These are phyloP conservation scores for Tokudaia muenninki DNA, from an alignment of 2,797 vertebrate genomes.

Conservation along the genomic window DNA sequence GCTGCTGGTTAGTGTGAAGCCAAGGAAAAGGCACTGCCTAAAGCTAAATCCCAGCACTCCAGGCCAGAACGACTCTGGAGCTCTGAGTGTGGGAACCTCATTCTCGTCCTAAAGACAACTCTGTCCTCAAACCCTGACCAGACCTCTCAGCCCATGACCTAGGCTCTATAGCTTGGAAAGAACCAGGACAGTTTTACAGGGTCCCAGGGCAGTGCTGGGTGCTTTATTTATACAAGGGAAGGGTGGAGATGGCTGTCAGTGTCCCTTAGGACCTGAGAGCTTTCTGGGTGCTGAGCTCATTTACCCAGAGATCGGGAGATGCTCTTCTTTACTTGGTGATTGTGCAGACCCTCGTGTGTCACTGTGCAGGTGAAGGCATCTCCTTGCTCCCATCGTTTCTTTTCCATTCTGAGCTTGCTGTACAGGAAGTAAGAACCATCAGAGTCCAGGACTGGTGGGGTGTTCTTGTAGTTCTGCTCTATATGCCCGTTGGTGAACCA, in stretches of 20 bases:
- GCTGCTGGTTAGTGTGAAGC: not conserved
- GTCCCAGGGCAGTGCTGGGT: slow-evolving; percentile 60
- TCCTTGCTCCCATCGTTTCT: not conserved
- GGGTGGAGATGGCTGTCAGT: not conserved
- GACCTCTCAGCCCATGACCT: no score
- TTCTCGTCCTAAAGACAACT: not conserved
- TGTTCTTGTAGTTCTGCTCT: not conserved
- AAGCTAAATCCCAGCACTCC: rapidly evolving
- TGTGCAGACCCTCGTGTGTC: slow-evolving; percentile 86
- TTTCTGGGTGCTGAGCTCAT: slow-evolving; percentile 40
- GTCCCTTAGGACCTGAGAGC: not conserved
- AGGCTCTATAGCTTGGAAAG: slow-evolving; percentile 15
- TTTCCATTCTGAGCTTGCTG: slow-evolving; percentile 84
- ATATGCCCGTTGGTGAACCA: slow-evolving; percentile 77
- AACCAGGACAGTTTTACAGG: slow-evolving; percentile 65
- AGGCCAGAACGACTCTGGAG: not conserved
- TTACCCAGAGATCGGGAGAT: slow-evolving; percentile 79
- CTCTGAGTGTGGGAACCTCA: not conserved
- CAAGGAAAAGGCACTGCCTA: rapidly evolving
- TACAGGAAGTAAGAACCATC: slow-evolving; percentile 83
- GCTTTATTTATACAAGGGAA: slow-evolving; percentile 74
- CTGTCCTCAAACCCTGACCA: rapidly evolving
- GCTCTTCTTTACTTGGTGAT: slow-evolving; percentile 77
- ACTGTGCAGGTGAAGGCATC: slow-evolving; percentile 83
- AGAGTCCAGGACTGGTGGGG: rapidly evolving